phyloP scores from a whole-genome alignment of 2,113 vertebrate species.

The Xiphorhynchus elegans region DNA sequence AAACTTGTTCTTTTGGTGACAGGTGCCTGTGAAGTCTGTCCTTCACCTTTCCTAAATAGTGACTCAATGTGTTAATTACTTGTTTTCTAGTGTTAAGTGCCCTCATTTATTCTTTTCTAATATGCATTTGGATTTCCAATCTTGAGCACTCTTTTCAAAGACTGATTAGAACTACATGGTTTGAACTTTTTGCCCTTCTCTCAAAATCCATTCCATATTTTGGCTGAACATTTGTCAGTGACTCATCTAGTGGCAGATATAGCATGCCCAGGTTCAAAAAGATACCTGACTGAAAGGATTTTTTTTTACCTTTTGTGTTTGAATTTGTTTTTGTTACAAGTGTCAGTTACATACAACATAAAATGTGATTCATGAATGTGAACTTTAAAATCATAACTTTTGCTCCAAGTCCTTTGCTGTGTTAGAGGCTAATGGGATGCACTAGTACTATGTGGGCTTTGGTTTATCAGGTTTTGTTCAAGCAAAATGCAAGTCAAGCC shows the following conservation, averaged over 20 bases:
- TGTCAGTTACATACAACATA: background rate
- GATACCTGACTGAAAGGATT: background rate
- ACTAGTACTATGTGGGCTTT: background rate
- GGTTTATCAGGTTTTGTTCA: background rate
- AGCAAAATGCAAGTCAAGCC: background rate
- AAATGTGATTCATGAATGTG: background rate
- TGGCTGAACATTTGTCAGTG: background rate
- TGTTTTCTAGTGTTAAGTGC: background rate
- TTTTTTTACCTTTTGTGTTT: background rate
- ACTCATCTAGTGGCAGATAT: background rate
- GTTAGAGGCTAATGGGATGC: background rate
- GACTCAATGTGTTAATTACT: background rate
- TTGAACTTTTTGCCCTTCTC: background rate
- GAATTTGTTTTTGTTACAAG: background rate
- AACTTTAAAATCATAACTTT: background rate
- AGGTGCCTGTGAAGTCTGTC: background rate
- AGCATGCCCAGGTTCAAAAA: background rate
- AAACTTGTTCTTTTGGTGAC: background rate
- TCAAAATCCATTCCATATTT: background rate
- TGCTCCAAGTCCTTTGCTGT: background rate
- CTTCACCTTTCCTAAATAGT: background rate
- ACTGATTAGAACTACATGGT: background rate
- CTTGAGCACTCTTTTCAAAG: background rate
- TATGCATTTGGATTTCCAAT: background rate
- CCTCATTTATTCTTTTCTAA: background rate